A percentile compares a stretch with the other conserved stretches of the same genome.
Evolutionary conservation across 2,888 invertebrate species (phyloP).

Genomic region (Neoascia interrupta): DNA sequence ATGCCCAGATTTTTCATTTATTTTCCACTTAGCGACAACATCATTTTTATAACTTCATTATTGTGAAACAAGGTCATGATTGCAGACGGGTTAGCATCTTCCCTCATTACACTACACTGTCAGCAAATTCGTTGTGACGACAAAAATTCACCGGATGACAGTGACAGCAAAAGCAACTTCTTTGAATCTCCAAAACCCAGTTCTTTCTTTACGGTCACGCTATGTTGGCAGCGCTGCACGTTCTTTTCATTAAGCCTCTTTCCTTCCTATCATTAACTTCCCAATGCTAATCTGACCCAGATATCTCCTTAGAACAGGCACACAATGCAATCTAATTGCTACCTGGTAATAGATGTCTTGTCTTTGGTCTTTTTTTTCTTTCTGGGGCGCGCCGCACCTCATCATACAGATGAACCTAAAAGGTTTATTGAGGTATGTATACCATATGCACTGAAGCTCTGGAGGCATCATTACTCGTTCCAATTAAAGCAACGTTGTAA

Average conservation of each 20-base stretch:
- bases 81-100: too few species aligned
- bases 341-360: conserved; percentile 56
- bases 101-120: too few species aligned
- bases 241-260: conserved; percentile 59
- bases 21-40: too few species aligned
- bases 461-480: conserved; percentile 27
- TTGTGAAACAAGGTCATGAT: too few species aligned
- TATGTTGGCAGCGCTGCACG: conserved; percentile 40
- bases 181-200: conserved; percentile 42
- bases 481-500: conserved; percentile 23
- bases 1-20: too few species aligned
- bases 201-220: conserved; percentile 55
- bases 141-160: background rate
- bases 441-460: conserved; percentile 15
- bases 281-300: conserved; percentile 64
- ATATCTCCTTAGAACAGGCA: conserved; percentile 39
- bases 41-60: too few species aligned
- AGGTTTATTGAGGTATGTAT: background rate
- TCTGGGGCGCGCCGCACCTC: background rate
- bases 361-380: conserved; percentile 20
- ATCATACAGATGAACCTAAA: background rate
- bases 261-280: conserved; percentile 58
- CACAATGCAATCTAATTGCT: conserved; percentile 58
- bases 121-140: too few species aligned
- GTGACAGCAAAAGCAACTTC: background rate